Conservation (phyloP, 37 sponge, comb jelly and placozoan genomes). For the Ephydatia muelleri region DNA sequence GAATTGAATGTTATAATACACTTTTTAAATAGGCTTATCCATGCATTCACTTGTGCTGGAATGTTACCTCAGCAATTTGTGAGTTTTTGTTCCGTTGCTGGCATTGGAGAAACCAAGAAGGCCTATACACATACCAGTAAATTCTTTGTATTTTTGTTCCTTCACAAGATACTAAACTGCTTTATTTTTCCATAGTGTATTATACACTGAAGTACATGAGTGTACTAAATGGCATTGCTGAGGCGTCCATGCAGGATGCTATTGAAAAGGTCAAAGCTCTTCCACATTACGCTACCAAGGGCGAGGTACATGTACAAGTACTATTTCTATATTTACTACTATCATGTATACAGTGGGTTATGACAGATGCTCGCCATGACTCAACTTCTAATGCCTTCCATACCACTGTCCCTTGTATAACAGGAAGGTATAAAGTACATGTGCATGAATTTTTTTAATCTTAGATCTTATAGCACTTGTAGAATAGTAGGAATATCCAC, state of each 20-base stretch:
- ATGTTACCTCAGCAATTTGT: slow-evolving; percentile 17
- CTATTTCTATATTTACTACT: too few species aligned
- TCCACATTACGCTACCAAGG: slow-evolving; percentile 8
- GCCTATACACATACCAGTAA: slow-evolving; percentile 9
- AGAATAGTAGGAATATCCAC: not conserved
- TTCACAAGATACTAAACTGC: too few species aligned
- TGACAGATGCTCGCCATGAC: slow-evolving; percentile 7
- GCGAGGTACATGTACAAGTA: slow-evolving; percentile 8
- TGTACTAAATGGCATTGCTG: too few species aligned
- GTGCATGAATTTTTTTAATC: not conserved
- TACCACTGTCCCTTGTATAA: slow-evolving; percentile 13
- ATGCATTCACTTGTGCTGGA: slow-evolving; percentile 41
- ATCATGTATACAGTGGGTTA: slow-evolving; percentile 21
- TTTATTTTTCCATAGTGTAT: too few species aligned
- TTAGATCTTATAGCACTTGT: slow-evolving; percentile 10
- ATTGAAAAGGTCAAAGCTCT: too few species aligned
- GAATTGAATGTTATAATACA: too few species aligned
- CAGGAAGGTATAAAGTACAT: not conserved
- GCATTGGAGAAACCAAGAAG: not conserved
- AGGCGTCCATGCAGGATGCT: too few species aligned
- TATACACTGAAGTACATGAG: too few species aligned
- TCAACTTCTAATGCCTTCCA: slow-evolving; percentile 10
- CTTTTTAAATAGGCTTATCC: not conserved
- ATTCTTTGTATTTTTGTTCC: not conserved
- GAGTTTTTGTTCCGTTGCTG: not conserved